phyloP scores from a whole-genome alignment of 2,888 invertebrate species.

The Meiosimyza decipiens region DNA sequence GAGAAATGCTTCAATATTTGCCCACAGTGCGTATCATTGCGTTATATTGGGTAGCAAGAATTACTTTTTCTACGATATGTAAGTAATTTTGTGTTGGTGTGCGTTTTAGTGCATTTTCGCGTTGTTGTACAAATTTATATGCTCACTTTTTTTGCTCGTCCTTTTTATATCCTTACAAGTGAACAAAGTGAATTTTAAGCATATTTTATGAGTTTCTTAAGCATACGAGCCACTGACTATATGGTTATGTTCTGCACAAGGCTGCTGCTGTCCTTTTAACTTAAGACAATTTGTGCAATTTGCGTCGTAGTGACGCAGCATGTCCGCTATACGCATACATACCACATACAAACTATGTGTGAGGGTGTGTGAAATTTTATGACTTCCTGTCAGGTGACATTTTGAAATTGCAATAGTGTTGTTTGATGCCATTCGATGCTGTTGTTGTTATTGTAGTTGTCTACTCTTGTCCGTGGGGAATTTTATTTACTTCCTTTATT shows the following conservation, averaged over 20 bases:
- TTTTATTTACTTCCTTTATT: neutral
- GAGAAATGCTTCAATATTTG: too few relatives aligned
- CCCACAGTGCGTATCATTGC: neutral
- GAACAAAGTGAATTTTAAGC: constrained; percentile 25
- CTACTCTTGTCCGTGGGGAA: neutral
- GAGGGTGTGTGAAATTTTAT: constrained; percentile 19
- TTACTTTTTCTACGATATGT: neutral
- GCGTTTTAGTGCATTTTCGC: constrained; percentile 31
- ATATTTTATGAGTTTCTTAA: constrained; percentile 24
- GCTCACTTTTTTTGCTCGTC: neutral
- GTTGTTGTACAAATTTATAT: constrained; percentile 14
- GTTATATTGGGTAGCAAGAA: neutral
- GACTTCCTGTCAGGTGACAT: constrained; percentile 25
- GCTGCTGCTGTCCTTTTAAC: neutral
- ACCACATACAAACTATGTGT: neutral
- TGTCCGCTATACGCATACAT: neutral
- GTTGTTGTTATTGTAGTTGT: neutral
- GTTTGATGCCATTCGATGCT: neutral
- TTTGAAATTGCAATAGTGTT: constrained; percentile 10
- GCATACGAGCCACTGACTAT: neutral
- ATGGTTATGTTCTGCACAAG: neutral
- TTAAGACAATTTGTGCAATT: constrained; percentile 23
- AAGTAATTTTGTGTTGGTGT: constrained; percentile 1
- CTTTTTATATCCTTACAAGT: neutral
- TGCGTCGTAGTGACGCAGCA: constrained; percentile 4